These are phyloP conservation scores for Scleropages formosus DNA, from an alignment of 2,797 vertebrate species.

Conservation along the genomic window DNA sequence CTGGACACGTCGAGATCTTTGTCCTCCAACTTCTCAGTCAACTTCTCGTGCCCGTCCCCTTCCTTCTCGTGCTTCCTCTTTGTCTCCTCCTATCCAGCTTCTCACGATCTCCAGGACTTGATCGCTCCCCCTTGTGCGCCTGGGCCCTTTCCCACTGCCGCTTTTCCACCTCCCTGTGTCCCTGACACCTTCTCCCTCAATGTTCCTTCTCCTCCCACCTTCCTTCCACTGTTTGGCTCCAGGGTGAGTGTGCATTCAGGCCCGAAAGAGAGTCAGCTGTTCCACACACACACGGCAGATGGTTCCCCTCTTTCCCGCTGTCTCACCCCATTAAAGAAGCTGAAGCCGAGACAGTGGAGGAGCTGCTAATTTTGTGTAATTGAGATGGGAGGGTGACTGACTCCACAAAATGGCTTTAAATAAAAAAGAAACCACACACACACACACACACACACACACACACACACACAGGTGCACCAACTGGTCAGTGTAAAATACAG, in stretches of 20 bases:
- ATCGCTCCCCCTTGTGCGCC: slow-evolving; percentile 42
- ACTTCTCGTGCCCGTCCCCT: neutral
- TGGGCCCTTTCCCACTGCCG: slow-evolving; percentile 28
- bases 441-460: too few species aligned
- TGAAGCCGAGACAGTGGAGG: slow-evolving; percentile 39
- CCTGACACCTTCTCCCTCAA: slow-evolving; percentile 38
- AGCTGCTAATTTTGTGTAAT: slow-evolving; percentile 10
- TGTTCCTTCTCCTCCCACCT: slow-evolving; percentile 58
- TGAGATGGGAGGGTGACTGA: neutral
- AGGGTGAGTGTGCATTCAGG: slow-evolving; percentile 48
- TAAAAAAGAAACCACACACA: neutral
- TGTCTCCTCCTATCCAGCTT: neutral
- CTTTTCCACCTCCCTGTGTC: slow-evolving; percentile 10
- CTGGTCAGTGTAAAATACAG: neutral
- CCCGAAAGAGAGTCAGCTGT: slow-evolving; percentile 58
- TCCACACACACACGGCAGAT: slow-evolving; percentile 59
- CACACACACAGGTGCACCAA: neutral
- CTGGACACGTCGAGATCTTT: neutral
- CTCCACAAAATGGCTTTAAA: neutral
- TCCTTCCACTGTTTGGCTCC: slow-evolving; percentile 25
- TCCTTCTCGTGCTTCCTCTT: neutral
- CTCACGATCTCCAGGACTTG: neutral
- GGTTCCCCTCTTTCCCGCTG: slow-evolving; percentile 54
- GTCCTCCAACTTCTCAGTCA: neutral
- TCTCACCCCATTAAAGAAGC: slow-evolving; percentile 55